Evolutionary conservation across 2,113 vertebrate genomes (phyloP).

Genomic region (Thalassoma bifasciatum): DNA sequence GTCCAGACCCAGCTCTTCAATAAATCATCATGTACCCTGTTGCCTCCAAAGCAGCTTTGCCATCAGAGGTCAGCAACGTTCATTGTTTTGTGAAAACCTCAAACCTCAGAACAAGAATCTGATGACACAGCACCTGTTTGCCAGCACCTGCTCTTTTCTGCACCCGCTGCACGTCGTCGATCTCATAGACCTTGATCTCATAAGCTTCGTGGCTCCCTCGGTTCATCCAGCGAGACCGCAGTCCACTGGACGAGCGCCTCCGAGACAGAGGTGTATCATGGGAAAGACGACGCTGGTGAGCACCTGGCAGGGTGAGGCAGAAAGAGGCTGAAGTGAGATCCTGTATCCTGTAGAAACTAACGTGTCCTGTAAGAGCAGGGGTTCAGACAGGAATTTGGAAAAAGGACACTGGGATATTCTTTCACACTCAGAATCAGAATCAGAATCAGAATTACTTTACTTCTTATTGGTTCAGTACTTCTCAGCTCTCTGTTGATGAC

Average conservation of each 20-base stretch:
- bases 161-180: slow-evolving; percentile 90
- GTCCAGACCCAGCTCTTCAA: no score
- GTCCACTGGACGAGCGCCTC: slow-evolving; percentile 83
- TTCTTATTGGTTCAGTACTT: no score
- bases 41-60: background rate
- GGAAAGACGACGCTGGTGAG: slow-evolving; percentile 87
- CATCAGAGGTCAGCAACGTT: slow-evolving; percentile 37
- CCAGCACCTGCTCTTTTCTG: slow-evolving; percentile 87
- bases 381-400: no score
- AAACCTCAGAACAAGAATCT: slow-evolving; percentile 40
- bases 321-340: slow-evolving; percentile 9
- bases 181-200: slow-evolving; percentile 97
- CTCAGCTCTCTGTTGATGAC: no score
- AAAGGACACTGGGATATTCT: no score
- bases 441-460: no score
- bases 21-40: no score
- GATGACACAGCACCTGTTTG: slow-evolving; percentile 86
- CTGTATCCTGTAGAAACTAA: no score
- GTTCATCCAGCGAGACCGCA: slow-evolving; percentile 89
- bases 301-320: slow-evolving; percentile 75
- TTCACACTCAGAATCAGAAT: no score
- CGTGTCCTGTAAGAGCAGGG: no score
- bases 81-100: slow-evolving; percentile 10
- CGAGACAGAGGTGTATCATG: slow-evolving; percentile 81
- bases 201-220: slow-evolving; percentile 90